These are phyloP conservation scores for Dermatemys mawii DNA, from an alignment of 2,113 vertebrate genomes.

Conservation along the genomic window DNA sequence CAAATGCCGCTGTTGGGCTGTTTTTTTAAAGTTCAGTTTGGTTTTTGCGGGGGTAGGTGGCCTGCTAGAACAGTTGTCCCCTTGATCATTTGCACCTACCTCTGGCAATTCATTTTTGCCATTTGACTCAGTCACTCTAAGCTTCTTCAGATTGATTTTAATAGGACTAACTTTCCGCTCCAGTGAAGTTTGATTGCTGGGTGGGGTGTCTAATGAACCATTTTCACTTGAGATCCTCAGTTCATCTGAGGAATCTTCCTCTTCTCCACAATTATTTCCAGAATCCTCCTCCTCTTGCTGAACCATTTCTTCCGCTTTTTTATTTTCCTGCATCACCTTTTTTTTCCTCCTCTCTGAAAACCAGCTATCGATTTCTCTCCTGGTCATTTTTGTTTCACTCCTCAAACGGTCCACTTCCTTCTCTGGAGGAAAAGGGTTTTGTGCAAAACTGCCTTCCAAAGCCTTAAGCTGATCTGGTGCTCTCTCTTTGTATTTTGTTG, in stretches of 20 bases:
- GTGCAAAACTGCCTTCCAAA: conserved; percentile 92
- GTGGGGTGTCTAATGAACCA: conserved; percentile 73
- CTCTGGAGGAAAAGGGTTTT: conserved; percentile 84
- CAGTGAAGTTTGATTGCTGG: neutral
- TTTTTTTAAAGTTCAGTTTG: conserved; percentile 87
- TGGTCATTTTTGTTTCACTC: conserved; percentile 95
- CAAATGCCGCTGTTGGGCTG: conserved; percentile 90
- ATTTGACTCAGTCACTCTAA: conserved; percentile 91
- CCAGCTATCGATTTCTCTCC: conserved; percentile 96
- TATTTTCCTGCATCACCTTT: conserved; percentile 82
- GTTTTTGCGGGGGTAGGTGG: conserved; percentile 71
- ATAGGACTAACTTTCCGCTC: conserved; percentile 96
- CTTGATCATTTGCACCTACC: conserved; percentile 14
- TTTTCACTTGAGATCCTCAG: conserved; percentile 80
- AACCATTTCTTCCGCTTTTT: conserved; percentile 76
- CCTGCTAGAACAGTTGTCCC: conserved; percentile 41
- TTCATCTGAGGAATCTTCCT: conserved; percentile 76
- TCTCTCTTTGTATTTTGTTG: conserved; percentile 94
- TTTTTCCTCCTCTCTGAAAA: conserved; percentile 92
- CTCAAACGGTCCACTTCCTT: conserved; percentile 94
- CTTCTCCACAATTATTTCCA: conserved; percentile 73
- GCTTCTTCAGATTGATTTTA: conserved; percentile 97
- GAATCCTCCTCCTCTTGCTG: conserved; percentile 77
- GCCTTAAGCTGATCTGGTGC: conserved; percentile 92
- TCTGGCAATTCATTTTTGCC: conserved; percentile 76